Percentiles rank a stretch among this genome's conserved stretches.
Conservation (phyloP, 2,797 vertebrate genomes). For the Fratercula arctica region DNA sequence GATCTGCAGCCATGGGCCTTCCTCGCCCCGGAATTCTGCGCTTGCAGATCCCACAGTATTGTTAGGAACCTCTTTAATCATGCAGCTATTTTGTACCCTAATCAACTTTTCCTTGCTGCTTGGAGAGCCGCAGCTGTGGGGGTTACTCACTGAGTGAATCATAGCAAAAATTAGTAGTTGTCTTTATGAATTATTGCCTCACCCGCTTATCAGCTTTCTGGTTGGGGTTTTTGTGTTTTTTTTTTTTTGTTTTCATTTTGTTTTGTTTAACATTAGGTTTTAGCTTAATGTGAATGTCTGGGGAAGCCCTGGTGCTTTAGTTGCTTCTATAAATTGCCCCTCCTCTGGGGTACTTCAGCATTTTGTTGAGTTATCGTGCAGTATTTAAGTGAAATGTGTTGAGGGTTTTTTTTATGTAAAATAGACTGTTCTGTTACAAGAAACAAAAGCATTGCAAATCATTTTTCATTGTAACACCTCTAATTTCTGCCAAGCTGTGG, state of each 20-base stretch:
- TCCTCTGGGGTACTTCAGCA: background rate
- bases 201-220: background rate
- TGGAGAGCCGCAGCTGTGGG: background rate
- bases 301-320: slow-evolving; percentile 8
- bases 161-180: slow-evolving; percentile 55
- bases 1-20: background rate
- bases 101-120: background rate
- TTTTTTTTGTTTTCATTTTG: background rate
- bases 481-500: background rate
- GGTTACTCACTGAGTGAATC: slow-evolving; percentile 53
- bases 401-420: background rate
- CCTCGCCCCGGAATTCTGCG: fast-evolving
- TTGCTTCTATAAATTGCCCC: background rate
- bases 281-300: background rate
- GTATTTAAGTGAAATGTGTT: background rate
- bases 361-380: background rate
- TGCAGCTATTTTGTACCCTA: background rate
- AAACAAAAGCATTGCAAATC: background rate
- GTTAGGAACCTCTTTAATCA: background rate
- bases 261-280: slow-evolving; percentile 14
- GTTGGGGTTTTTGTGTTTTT: background rate
- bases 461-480: background rate
- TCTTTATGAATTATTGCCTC: slow-evolving; percentile 19
- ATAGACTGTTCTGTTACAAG: background rate
- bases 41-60: background rate